These are phyloP conservation scores for Bryconaethiops microstoma DNA, from an alignment of 2,797 vertebrate genomes.

Conservation along the genomic window DNA sequence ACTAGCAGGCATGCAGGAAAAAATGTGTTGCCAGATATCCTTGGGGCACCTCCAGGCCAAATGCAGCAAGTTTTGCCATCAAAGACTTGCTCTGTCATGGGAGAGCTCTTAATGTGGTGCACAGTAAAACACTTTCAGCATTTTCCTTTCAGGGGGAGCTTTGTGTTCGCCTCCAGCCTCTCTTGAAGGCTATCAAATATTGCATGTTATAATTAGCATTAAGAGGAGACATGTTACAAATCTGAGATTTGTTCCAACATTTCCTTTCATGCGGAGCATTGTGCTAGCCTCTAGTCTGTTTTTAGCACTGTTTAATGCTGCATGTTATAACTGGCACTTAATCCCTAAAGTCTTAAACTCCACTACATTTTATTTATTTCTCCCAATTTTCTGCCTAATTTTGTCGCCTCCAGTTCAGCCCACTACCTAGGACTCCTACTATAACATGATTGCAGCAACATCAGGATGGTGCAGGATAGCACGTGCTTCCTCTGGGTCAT, in stretches of 20 bases:
- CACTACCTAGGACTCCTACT: too few species aligned
- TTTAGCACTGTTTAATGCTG: not conserved
- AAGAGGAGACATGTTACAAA: not conserved
- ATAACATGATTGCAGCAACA: too few species aligned
- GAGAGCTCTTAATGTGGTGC: not conserved
- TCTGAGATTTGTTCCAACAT: not conserved
- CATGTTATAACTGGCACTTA: not conserved
- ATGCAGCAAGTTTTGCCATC: not conserved
- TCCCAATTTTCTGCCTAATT: too few species aligned
- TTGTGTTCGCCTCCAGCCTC: not conserved
- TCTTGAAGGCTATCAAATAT: not conserved
- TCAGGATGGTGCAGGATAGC: too few species aligned
- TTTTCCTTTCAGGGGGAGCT: not conserved
- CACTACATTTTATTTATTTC: too few species aligned
- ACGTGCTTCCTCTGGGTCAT: too few species aligned
- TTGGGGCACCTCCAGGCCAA: slow-evolving; percentile 18
- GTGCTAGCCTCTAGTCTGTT: not conserved
- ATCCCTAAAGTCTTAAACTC: too few species aligned
- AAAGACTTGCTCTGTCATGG: not conserved
- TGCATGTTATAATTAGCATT: not conserved
- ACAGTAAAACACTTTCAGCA: not conserved
- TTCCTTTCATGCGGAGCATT: not conserved
- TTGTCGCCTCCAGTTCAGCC: too few species aligned
- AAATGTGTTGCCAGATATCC: slow-evolving; percentile 14
- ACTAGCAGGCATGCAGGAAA: not conserved